phyloP scores from a whole-genome alignment of 2,113 vertebrate genomes.

The Mirounga angustirostris region DNA sequence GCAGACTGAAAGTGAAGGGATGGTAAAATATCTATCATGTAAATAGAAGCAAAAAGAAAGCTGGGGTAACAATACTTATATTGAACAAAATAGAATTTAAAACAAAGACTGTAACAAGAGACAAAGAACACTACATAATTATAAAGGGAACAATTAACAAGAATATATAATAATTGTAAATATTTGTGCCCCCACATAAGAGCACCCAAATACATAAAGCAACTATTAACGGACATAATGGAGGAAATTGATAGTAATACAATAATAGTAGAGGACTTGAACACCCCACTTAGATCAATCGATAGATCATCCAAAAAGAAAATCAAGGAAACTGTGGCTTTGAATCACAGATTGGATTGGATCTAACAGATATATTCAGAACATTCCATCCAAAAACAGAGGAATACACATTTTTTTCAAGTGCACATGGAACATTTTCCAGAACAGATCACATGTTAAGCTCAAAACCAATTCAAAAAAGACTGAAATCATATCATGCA shows the following conservation, averaged over 20 bases:
- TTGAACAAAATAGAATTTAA: not conserved
- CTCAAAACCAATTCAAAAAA: not conserved
- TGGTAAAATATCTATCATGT: not conserved
- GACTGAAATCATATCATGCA: not conserved
- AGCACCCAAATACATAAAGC: not conserved
- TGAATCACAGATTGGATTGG: not conserved
- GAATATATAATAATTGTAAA: not conserved
- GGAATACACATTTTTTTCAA: not conserved
- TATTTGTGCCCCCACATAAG: not conserved
- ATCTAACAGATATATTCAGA: not conserved
- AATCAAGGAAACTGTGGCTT: not conserved
- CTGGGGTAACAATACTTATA: not conserved
- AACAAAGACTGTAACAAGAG: not conserved
- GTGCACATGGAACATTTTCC: not conserved
- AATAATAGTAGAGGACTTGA: not conserved
- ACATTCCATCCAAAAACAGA: not conserved
- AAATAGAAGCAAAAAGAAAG: not conserved
- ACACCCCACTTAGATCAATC: not conserved
- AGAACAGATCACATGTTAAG: not conserved
- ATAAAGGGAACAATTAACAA: not conserved
- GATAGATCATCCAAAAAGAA: not conserved
- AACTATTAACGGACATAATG: not conserved
- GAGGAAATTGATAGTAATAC: not conserved
- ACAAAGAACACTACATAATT: not conserved
- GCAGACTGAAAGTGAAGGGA: not conserved